phyloP scores from a whole-genome alignment of 2,888 invertebrate genomes.

The Parthenolecanium corni region DNA sequence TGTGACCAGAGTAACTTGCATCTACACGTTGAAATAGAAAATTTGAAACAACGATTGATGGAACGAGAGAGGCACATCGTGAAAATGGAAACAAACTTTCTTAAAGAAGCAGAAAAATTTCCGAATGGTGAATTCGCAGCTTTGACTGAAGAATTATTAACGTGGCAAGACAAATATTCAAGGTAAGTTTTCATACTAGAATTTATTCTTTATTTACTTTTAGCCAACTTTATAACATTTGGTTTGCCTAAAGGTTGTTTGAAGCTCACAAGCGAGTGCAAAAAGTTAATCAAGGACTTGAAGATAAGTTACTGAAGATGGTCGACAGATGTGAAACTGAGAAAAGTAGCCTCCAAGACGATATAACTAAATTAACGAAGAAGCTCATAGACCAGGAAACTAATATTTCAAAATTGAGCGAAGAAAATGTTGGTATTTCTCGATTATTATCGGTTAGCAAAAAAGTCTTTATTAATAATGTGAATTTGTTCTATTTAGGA shows the following conservation, averaged over 20 bases:
- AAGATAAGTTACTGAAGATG: constrained; percentile 83
- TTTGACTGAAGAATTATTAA: constrained; percentile 67
- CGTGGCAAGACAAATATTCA: constrained; percentile 89
- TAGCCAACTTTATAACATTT: too few relatives aligned
- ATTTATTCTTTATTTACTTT: too few relatives aligned
- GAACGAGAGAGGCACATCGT: constrained; percentile 74
- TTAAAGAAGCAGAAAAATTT: constrained; percentile 54
- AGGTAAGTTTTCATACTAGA: constrained; percentile 45
- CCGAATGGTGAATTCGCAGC: constrained; percentile 62
- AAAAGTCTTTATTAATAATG: constrained; percentile 29
- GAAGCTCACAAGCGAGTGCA: constrained; percentile 89
- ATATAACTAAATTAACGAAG: constrained; percentile 72
- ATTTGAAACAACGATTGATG: constrained; percentile 64
- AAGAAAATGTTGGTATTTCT: constrained; percentile 62
- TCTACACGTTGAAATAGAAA: constrained; percentile 76
- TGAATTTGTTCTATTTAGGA: constrained; percentile 52
- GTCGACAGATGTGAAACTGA: constrained; percentile 87
- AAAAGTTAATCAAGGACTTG: constrained; percentile 85
- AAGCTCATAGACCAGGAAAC: constrained; percentile 75
- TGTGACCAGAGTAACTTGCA: constrained; percentile 44
- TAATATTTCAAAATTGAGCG: constrained; percentile 66
- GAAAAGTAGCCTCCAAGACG: constrained; percentile 72
- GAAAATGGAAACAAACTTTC: constrained; percentile 73
- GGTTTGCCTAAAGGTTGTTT: constrained; percentile 52
- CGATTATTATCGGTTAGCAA: not conserved